These are phyloP conservation scores for Neogobius melanostomus DNA, from an alignment of 2,113 vertebrate species.

Conservation along the genomic window DNA sequence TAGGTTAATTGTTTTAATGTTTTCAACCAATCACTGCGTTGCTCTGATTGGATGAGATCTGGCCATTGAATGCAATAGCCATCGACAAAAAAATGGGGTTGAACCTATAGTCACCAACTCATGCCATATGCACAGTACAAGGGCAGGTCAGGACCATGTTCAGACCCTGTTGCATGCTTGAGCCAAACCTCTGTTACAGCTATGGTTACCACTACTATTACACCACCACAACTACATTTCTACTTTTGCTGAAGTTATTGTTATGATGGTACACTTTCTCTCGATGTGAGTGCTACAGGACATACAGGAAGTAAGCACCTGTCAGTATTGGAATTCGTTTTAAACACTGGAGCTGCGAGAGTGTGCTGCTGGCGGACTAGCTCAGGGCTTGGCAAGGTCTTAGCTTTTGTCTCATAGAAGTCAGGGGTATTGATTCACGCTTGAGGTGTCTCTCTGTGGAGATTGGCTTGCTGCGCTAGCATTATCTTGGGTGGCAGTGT, in stretches of 20 bases:
- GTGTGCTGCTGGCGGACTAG: constrained; percentile 56
- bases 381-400: constrained; percentile 60
- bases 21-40: too few species aligned
- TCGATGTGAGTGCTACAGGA: constrained; percentile 25
- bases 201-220: too few species aligned
- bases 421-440: constrained; percentile 67
- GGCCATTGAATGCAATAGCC: too few species aligned
- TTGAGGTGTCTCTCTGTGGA: constrained; percentile 69
- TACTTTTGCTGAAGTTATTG: background rate
- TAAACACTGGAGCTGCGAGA: constrained; percentile 59
- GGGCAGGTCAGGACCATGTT: too few species aligned
- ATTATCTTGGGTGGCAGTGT: constrained; percentile 64
- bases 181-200: too few species aligned
- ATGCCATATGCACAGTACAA: too few species aligned
- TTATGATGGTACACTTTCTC: background rate
- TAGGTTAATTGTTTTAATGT: too few species aligned
- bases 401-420: constrained; percentile 70
- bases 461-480: constrained; percentile 66
- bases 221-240: too few species aligned
- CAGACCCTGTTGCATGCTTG: too few species aligned
- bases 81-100: too few species aligned
- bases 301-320: constrained; percentile 24
- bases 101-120: too few species aligned
- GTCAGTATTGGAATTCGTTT: constrained; percentile 40
- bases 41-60: too few species aligned